phyloP scores from a whole-genome alignment of 2,797 vertebrate genomes.

The Pygocentrus nattereri region DNA sequence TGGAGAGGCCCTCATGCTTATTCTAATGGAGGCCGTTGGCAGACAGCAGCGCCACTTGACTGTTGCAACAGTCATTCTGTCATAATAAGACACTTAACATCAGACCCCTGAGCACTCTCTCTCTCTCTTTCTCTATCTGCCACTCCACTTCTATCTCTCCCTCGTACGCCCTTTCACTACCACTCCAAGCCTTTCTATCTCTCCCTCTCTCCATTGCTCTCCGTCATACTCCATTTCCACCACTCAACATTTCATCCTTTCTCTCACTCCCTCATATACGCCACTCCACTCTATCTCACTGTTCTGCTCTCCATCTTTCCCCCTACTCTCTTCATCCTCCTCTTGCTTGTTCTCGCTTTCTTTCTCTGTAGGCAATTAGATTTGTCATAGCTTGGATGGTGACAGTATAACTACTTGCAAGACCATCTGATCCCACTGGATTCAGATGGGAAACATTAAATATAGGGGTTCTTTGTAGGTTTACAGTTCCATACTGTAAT shows the following conservation, averaged over 20 bases:
- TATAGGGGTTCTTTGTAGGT: too few relatives aligned
- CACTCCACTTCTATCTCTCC: slow-evolving; percentile 48
- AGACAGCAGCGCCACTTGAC: slow-evolving; percentile 75
- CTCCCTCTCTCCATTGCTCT: slow-evolving; percentile 8
- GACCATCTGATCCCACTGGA: slow-evolving; percentile 29
- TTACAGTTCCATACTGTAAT: too few relatives aligned
- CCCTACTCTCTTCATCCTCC: slow-evolving; percentile 25
- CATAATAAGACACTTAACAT: slow-evolving; percentile 68
- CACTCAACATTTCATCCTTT: slow-evolving; percentile 29
- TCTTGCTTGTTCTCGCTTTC: slow-evolving; percentile 35
- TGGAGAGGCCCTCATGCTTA: slow-evolving; percentile 81
- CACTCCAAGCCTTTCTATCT: slow-evolving; percentile 40
- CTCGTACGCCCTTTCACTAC: slow-evolving; percentile 41
- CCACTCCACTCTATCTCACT: slow-evolving; percentile 24
- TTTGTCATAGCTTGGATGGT: slow-evolving; percentile 47
- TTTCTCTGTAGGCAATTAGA: slow-evolving; percentile 60
- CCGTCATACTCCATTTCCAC: slow-evolving; percentile 32
- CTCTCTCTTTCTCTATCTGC: slow-evolving; percentile 45
- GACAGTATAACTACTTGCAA: slow-evolving; percentile 32
- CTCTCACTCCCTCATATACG: slow-evolving; percentile 15
- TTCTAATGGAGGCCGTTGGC: slow-evolving; percentile 83
- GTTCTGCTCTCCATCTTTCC: slow-evolving; percentile 18
- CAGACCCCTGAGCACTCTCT: slow-evolving; percentile 42
- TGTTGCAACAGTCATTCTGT: slow-evolving; percentile 64
- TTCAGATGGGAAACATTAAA: slow-evolving; percentile 8